Evolutionary conservation across 2,113 vertebrate species (phyloP), one percentile per base, ranked within the genome.

Genomic region (Tupaia chinensis): DNA sequence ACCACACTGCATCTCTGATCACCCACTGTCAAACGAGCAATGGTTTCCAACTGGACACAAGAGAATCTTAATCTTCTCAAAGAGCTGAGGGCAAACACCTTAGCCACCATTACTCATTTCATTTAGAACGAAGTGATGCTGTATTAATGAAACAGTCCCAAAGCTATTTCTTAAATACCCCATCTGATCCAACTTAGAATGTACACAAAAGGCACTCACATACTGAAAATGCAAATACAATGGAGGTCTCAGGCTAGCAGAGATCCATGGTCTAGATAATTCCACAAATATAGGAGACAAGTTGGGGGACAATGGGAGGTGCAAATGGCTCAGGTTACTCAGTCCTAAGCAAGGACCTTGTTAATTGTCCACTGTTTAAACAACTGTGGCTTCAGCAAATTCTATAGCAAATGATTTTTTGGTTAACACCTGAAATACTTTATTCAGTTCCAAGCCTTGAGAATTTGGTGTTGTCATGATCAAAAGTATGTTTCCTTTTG

Each of bases 111-210:
- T 20, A 34, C 11, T 80, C 54, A 17, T 68, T 93, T 90, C 69
- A 54, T 63, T 34, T 22, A 27, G 20, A 91, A 63, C 60, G 86
- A 86, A 54, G 61, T 66, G 61, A 65, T 32, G 32, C 22, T 78
- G 20, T 22, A 65, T 25, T 76, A 20, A 89, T 29, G 25, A 95
- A 87, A 84, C 1, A 85, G 23, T 14, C 70, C 16, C 56, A 76
- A 85, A 95, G 70, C 79, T 29, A 17, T 16, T 73, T 34, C 58
- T 44, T 44, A 54, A 20, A 91, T 34, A 56, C 0, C 14, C 61
- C 63, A 88, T 20, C 72, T 76, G 87, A 83, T 74, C 79, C 66
- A 82, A 93, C 44, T 97, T 94, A 80, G 89, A 94, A 96, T 66
- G 87, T 73, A 89, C 78, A 93, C 81, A 70, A 92, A 77, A 87